Conservation (phyloP, 1,140 invertebrate species). For the Bombus pyrosoma region DNA sequence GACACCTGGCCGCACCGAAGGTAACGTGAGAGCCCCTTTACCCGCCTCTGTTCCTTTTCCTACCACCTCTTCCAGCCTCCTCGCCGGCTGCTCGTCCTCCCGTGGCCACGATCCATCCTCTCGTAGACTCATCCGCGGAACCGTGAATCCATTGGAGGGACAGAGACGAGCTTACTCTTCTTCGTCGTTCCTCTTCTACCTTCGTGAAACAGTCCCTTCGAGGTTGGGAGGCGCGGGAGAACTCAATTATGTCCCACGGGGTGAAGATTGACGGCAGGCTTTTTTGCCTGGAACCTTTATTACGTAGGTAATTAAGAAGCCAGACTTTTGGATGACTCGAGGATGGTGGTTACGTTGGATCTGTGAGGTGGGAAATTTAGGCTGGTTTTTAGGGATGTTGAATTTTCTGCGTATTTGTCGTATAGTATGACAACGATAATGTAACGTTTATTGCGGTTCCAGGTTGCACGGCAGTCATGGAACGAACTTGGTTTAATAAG, state of each 20-base stretch:
- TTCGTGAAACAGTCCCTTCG: not conserved
- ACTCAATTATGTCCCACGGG: slow-evolving; percentile 66
- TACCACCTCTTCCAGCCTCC: slow-evolving; percentile 68
- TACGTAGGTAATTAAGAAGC: not conserved
- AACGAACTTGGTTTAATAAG: too few species aligned
- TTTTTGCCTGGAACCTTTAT: slow-evolving; percentile 1
- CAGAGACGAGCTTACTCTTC: slow-evolving; percentile 47
- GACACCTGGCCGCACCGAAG: slow-evolving; percentile 77
- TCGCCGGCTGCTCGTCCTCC: slow-evolving; percentile 60
- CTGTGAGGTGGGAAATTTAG: too few species aligned
- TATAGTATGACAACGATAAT: too few species aligned
- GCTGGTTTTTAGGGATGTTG: too few species aligned
- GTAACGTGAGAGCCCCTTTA: slow-evolving; percentile 77
- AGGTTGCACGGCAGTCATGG: too few species aligned
- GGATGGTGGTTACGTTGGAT: too few species aligned
- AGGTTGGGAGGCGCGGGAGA: slow-evolving; percentile 53
- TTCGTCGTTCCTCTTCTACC: not conserved
- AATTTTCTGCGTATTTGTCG: too few species aligned
- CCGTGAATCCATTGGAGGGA: slow-evolving; percentile 54
- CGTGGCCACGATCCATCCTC: slow-evolving; percentile 57
- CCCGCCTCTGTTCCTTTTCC: slow-evolving; percentile 61
- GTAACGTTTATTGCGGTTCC: too few species aligned
- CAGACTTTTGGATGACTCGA: not conserved
- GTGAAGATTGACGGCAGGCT: slow-evolving; percentile 45
- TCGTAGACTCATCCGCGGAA: slow-evolving; percentile 61